Percentiles rank a stretch among this genome's conserved stretches.
These are phyloP conservation scores for Phalacrocorax brasilianus DNA, from an alignment of 2,113 vertebrate species.

Conservation along the genomic window DNA sequence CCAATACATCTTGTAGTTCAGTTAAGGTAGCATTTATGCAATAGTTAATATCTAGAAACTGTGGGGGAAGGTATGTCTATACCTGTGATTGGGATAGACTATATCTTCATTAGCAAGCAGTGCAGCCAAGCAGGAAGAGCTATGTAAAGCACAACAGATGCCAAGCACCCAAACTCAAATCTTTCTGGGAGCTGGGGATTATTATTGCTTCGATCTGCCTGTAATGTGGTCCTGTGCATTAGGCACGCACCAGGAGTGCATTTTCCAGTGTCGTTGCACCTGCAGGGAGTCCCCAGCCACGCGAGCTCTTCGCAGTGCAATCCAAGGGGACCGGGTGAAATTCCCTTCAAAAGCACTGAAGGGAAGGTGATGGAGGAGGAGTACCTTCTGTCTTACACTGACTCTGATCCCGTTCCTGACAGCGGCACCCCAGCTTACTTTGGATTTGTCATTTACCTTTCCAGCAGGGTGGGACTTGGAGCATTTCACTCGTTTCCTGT, in stretches of 20 bases:
- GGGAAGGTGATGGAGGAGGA: neutral
- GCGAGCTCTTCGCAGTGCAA: rapidly evolving
- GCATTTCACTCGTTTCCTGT: neutral
- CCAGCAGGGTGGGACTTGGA: neutral
- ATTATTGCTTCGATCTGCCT: neutral
- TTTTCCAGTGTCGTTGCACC: neutral
- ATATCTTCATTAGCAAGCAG: neutral
- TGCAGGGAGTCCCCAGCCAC: neutral
- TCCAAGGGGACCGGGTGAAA: neutral
- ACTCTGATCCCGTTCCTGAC: neutral
- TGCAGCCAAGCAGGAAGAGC: neutral
- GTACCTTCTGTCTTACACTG: neutral
- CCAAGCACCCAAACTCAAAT: neutral
- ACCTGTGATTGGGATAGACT: neutral
- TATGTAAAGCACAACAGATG: neutral
- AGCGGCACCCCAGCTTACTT: neutral
- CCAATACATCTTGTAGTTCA: neutral
- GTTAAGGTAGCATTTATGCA: neutral
- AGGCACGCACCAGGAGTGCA: neutral
- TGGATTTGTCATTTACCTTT: neutral
- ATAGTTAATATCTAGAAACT: neutral
- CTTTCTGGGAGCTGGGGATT: neutral
- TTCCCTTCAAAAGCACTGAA: neutral
- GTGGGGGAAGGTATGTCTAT: neutral
- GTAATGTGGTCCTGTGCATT: neutral